Base-by-base conservation (phyloP, 2,113 vertebrate species). In the Plecturocebus donacophilus region DNA sequence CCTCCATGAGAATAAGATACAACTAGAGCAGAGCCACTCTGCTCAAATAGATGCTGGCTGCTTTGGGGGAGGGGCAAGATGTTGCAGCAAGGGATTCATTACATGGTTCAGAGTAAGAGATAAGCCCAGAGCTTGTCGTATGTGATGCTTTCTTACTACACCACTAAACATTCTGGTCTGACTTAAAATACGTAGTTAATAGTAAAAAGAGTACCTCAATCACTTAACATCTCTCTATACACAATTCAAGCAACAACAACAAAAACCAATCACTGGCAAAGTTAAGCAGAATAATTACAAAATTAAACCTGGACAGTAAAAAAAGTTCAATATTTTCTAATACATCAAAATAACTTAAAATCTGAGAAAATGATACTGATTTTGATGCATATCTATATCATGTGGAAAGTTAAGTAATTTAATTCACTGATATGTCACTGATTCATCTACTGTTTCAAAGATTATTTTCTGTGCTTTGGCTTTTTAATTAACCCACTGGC, bases 31-130 rank as follows among this genome's bases (percentile, higher is more conserved):
- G 40, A 98, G 94, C 93, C 97, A 95, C 89, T 45, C 38, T 25
- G 95, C 87, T 97, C 90, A 2, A 87, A 94, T 25, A 98, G 6
- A 42, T 3, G 96, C 96, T 42, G 96, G 81, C 58, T 88, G 97
- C 94, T 89, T 52, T 95, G 94, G 96, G 91, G 98, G 98, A 98
- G 97, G 97, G 96, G 97, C 96, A 66, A 98, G 92, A 97, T 96
- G 90, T 85, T 98, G 98, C 98, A 98, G 98, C 95, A 97, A 96
- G 97, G 97, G 98, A 98, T 98, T 98, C 94, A 52, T 94, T 98
- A 52, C 94, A 54, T 82, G 95, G 97, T 98, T 97, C 71, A 47
- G 42, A 47, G 42, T 0, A 35, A 73, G 88, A 97, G 93, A 98
- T 30, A 47, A 95, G 93, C 90, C 93, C 76, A 88, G 21, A 79